Base-by-base conservation (phyloP, 1,140 invertebrate species). In the Nixonia krombeini region DNA sequence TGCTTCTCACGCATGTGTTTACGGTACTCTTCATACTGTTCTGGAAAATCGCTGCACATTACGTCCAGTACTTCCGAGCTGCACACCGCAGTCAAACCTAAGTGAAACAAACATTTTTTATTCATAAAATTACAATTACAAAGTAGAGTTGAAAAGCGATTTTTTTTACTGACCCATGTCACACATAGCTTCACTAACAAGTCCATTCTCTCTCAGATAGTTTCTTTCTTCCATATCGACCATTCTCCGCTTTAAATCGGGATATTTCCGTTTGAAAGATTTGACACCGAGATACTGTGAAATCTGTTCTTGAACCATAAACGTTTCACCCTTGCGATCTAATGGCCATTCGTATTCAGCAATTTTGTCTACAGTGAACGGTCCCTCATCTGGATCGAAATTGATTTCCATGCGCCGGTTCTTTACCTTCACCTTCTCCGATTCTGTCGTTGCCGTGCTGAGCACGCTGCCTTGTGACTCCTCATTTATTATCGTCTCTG, bases 191-290 rank as follows among this genome's bases (percentile, higher is more conserved):
- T 98, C 96, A 15, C 93, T 93, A 0, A 97, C 96, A 38, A 96
- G 86, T 31, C 91, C 92, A 79, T 91, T 91, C 52, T 94, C 92
- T 67, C 92, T 89, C 0, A 98, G 88, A 86, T 91, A 97, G 78
- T 94, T 93, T 57, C 93, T 89, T 83, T 98, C 96, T 70, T 95
- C 92, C 84, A 94, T 93, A 44, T 96, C 94, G 13, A 97, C 91
- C 35, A 91, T 86, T 44, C 96, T 86, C 49, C 96, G 87, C 31
- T 91, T 90, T 8, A 98, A 79, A 82, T 96, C 94, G 29, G 96
- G 96, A 86, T 98, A 98, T 80, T 96, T 95, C 63, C 96, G 88
- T 82, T 97, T 97, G 79, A 99, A 98, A 23, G 95, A 96, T 74
- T 96, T 97, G 9, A 98, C 92, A 9, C 92, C 93, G 15, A 99